phyloP scores from a whole-genome alignment of 2,113 vertebrate species.

The Lagenorhynchus albirostris region DNA sequence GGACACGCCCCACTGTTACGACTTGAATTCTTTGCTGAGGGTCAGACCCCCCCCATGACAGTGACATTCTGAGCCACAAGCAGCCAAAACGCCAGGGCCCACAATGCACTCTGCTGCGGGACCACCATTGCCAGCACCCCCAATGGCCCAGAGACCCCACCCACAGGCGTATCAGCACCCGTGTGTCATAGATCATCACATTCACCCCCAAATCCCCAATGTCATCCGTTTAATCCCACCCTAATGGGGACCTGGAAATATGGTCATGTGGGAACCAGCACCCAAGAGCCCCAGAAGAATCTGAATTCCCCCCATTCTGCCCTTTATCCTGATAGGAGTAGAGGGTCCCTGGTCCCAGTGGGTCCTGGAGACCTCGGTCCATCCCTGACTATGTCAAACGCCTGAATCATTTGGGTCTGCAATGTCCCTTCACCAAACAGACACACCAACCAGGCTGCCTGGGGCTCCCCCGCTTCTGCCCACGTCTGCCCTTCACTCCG shows the following conservation, averaged over 20 bases:
- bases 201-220: neutral
- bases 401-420: no score
- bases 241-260: neutral
- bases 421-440: neutral
- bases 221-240: neutral
- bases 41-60: fast-evolving
- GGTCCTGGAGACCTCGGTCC: neutral
- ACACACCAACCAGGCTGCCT: neutral
- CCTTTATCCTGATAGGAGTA: neutral
- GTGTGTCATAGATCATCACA: neutral
- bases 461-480: fast-evolving
- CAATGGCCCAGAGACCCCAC: neutral
- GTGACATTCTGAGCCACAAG: neutral
- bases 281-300: neutral
- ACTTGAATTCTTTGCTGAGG: neutral
- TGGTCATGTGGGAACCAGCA: neutral
- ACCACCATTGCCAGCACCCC: fast-evolving
- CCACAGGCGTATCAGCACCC: fast-evolving
- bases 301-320: neutral
- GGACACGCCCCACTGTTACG: neutral
- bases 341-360: neutral
- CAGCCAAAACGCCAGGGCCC: neutral
- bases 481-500: neutral
- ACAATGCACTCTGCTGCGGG: fast-evolving
- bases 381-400: neutral